Percentiles rank a stretch among this genome's conserved stretches.
Conservation (phyloP, 92 coral and sea anemone genomes). For the Muricea muricata region DNA sequence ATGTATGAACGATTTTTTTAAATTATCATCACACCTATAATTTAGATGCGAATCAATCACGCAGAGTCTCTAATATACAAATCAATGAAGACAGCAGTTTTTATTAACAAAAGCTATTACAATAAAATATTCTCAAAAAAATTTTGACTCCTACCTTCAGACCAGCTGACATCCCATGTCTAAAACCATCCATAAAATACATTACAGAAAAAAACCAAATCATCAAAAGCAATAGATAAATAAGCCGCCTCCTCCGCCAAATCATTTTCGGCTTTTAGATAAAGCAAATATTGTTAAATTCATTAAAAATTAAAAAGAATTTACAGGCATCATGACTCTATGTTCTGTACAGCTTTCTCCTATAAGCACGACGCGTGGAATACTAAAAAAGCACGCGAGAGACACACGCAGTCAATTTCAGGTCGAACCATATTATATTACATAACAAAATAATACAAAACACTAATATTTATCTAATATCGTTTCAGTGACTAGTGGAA, state of each 20-base stretch:
- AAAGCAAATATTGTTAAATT: not conserved
- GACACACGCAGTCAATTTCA: not conserved
- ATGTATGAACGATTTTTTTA: too few relatives aligned
- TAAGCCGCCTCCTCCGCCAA: constrained; percentile 11
- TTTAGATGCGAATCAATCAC: not conserved
- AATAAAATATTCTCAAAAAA: not conserved
- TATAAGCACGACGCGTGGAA: not conserved
- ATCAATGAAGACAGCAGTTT: not conserved
- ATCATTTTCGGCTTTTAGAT: constrained; percentile 10
- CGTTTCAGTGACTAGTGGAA: too few relatives aligned
- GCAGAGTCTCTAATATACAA: not conserved
- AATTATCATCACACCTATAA: too few relatives aligned
- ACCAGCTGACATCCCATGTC: not conserved
- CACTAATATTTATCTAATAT: not conserved
- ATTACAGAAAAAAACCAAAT: constrained; percentile 19
- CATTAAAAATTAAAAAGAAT: constrained; percentile 17
- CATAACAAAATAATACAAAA: not conserved
- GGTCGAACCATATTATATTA: too few relatives aligned
- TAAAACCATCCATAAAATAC: not conserved
- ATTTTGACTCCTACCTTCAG: not conserved
- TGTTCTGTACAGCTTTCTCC: not conserved
- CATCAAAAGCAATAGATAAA: constrained; percentile 11
- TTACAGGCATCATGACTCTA: not conserved
- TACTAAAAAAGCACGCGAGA: not conserved
- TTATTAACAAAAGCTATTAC: not conserved